Conservation (phyloP, 2,888 invertebrate species). For the Tipula unca region DNA sequence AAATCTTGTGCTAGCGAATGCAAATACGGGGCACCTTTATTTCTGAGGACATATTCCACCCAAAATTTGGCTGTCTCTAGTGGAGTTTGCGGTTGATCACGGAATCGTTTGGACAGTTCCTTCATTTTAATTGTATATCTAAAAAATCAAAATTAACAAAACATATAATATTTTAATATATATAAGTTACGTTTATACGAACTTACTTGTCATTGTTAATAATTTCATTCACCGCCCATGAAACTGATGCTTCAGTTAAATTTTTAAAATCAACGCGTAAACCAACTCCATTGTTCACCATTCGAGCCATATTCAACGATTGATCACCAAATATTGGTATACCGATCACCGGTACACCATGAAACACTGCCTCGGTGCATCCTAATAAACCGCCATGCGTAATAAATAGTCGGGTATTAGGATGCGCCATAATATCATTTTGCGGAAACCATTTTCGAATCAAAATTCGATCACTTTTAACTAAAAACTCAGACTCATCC, state of each 20-base stretch:
- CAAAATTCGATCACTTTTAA: slow-evolving; percentile 31
- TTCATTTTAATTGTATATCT: slow-evolving; percentile 20
- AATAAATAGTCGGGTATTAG: slow-evolving; percentile 43
- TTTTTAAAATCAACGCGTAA: slow-evolving; percentile 28
- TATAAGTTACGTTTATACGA: background rate
- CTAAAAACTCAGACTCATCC: slow-evolving; percentile 18
- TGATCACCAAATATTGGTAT: slow-evolving; percentile 41
- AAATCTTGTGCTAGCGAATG: slow-evolving; percentile 17
- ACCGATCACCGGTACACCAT: slow-evolving; percentile 41
- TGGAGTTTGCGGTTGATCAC: slow-evolving; percentile 23
- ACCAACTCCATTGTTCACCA: slow-evolving; percentile 28
- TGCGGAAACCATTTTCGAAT: slow-evolving; percentile 40
- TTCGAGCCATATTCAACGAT: slow-evolving; percentile 28
- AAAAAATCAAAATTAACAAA: background rate
- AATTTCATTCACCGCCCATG: slow-evolving; percentile 27
- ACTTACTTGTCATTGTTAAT: slow-evolving; percentile 31
- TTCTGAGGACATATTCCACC: slow-evolving; percentile 22
- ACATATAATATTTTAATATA: background rate
- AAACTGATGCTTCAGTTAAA: slow-evolving; percentile 28
- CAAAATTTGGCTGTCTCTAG: slow-evolving; percentile 23
- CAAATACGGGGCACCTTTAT: slow-evolving; percentile 22
- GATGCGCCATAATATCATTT: slow-evolving; percentile 40
- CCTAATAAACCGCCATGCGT: slow-evolving; percentile 48
- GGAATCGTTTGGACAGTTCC: slow-evolving; percentile 16
- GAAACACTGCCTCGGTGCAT: slow-evolving; percentile 41